Base-by-base conservation (phyloP, 2,113 vertebrate species). In the Oostethus manadensis region DNA sequence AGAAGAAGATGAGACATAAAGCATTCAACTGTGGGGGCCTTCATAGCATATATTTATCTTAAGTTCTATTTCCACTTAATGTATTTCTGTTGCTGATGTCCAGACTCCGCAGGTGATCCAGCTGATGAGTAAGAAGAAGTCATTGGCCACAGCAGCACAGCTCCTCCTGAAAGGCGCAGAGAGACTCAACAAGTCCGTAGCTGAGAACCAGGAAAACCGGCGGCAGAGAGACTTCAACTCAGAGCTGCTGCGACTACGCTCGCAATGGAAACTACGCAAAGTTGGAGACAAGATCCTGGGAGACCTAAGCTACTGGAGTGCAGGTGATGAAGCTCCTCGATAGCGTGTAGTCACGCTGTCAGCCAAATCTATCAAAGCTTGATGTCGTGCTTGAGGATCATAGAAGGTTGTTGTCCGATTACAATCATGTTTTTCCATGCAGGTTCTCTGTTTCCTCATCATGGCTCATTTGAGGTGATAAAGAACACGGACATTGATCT, bases 401-500 rank as follows among this genome's bases (percentile, higher is more conserved):
- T 14, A 13, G 1, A 42, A 42, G 13, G 3, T 3, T 42, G 38
- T 14, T 42, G 38, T 42, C 38, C 14, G 11, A 14, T 42, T 13
- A 42, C 38, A 42, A 14, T 14, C 10, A 42, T 14, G 11, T 42
- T 50, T 51, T 1, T 6, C 13, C 23, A 0, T 61, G n/a, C 74
- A 99, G 97, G 97, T 1, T 99, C 97, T 20, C 89, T 99, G 56
- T 98, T 98, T 79, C 93, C 94, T 62, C 97, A 99, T 79, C 94
- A 96, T 1, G 97, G 95, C 47, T 98, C 94, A 0, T 99, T 99
- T 82, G 97, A 99, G 81, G 96, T 99, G 55, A 94, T 99, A 81
- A 99, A 99, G 86, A 99, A 99, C 88, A 99, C 97, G 11, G 97
- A 99, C 74, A 91, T 99, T 48, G 95, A 99, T 81, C 80, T 97